Evolutionary conservation across 2,797 vertebrate species (phyloP).

Genomic region (Lagocephalus sceleratus): DNA sequence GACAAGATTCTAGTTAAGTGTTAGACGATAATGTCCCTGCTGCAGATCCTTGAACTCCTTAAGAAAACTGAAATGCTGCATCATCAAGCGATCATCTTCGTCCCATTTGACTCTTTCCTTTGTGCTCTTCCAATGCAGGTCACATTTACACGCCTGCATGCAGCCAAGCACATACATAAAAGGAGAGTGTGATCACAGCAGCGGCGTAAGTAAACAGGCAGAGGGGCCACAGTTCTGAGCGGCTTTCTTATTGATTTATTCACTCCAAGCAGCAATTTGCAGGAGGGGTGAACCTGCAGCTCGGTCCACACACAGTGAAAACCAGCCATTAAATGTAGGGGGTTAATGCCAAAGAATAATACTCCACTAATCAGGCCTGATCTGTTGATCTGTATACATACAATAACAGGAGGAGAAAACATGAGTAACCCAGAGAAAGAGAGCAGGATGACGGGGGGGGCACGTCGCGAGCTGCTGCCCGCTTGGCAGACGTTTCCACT

Average conservation of each 20-base stretch:
- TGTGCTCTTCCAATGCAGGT: too few species aligned
- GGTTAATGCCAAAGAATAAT: slow-evolving; percentile 41
- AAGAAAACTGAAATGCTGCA: too few species aligned
- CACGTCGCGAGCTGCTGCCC: slow-evolving; percentile 12
- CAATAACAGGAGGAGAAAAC: slow-evolving; percentile 12
- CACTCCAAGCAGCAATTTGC: background rate
- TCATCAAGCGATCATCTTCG: too few species aligned
- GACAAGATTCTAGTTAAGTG: too few species aligned
- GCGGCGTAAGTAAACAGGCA: background rate
- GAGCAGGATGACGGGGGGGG: slow-evolving; percentile 7
- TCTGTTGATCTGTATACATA: slow-evolving; percentile 33
- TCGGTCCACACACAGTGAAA: slow-evolving; percentile 39
- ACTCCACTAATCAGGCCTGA: slow-evolving; percentile 32
- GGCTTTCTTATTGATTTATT: background rate
- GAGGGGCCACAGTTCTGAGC: background rate
- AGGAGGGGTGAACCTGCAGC: background rate
- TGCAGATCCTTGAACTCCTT: too few species aligned
- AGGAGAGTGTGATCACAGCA: background rate
- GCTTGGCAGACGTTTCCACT: slow-evolving; percentile 46
- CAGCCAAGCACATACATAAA: background rate
- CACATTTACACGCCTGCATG: background rate
- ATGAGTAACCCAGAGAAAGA: slow-evolving; percentile 10
- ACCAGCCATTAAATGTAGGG: slow-evolving; percentile 29
- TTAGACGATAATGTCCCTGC: too few species aligned
- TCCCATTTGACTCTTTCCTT: too few species aligned